Conservation (phyloP, 2,888 invertebrate genomes). For the Epinotia nisella region DNA sequence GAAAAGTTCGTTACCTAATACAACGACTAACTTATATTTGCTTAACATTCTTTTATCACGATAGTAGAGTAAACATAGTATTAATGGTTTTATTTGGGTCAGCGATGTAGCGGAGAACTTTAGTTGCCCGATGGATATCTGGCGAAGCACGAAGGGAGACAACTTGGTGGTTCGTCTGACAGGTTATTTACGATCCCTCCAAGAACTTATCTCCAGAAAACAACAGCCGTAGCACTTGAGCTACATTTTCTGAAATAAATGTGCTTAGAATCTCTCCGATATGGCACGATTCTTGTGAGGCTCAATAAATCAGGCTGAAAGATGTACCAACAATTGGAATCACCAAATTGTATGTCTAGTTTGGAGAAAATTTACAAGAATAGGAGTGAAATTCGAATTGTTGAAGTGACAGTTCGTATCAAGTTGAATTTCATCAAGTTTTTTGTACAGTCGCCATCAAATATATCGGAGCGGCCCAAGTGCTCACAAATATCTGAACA, state of each 20-base stretch:
- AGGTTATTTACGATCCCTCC: conserved; percentile 47
- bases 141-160: conserved; percentile 25
- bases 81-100: conserved; percentile 43
- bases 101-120: conserved; percentile 32
- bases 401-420: no score
- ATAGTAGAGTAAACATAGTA: conserved; percentile 38
- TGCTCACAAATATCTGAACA: no score
- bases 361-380: background rate
- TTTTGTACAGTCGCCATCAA: no score
- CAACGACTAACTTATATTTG: conserved; percentile 34
- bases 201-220: conserved; percentile 44
- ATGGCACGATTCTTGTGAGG: conserved; percentile 18
- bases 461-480: no score
- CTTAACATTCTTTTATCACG: conserved; percentile 22
- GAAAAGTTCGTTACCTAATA: conserved; percentile 31
- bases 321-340: conserved; percentile 23
- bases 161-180: conserved; percentile 45
- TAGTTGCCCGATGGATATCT: conserved; percentile 39
- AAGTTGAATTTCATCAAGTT: no score
- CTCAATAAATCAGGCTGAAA: conserved; percentile 31
- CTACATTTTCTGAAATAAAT: conserved; percentile 37
- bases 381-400: no score
- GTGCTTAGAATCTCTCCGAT: conserved; percentile 29
- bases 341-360: conserved; percentile 1
- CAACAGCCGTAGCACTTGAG: conserved; percentile 38